Conservation (phyloP, 2,797 vertebrate species). For the Cossypha polioptera region DNA sequence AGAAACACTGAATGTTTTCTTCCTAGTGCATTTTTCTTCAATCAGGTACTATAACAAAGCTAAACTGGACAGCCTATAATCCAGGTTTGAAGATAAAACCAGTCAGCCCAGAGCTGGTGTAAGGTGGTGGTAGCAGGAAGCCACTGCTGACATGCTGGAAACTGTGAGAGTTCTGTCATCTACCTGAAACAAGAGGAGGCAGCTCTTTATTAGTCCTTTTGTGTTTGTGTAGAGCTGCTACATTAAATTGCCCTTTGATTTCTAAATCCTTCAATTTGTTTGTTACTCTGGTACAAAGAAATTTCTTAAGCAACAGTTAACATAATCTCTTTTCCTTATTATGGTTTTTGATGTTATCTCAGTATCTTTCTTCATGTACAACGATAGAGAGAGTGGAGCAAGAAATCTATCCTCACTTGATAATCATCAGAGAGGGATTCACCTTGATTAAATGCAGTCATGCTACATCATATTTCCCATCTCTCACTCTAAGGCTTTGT, state of each 20-base stretch:
- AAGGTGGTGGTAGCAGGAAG: not conserved
- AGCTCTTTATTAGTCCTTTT: conserved; percentile 31
- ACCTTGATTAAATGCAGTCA: conserved; percentile 61
- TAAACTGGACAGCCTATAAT: not conserved
- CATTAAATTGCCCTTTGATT: conserved; percentile 67
- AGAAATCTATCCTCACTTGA: conserved; percentile 56
- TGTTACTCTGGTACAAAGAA: conserved; percentile 57
- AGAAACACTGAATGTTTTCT: not conserved
- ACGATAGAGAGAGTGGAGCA: not conserved
- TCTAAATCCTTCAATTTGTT: conserved; percentile 67
- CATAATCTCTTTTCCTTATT: conserved; percentile 63
- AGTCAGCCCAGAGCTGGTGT: not conserved
- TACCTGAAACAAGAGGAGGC: conserved; percentile 20
- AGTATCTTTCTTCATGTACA: conserved; percentile 28
- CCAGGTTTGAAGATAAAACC: conserved; percentile 8
- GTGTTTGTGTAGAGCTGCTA: conserved; percentile 16
- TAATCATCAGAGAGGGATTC: conserved; percentile 62
- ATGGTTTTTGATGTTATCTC: conserved; percentile 62
- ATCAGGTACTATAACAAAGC: not conserved
- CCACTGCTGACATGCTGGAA: not conserved
- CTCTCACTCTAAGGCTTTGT: conserved; percentile 33
- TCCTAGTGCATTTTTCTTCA: not conserved
- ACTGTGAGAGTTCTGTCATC: conserved; percentile 41
- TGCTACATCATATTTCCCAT: conserved; percentile 1
- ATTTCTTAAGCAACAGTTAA: conserved; percentile 64